Evolutionary conservation across 2,797 vertebrate species (phyloP), one percentile per base, ranked within the genome.

Genomic region (Amblyopsis hoosieri): DNA sequence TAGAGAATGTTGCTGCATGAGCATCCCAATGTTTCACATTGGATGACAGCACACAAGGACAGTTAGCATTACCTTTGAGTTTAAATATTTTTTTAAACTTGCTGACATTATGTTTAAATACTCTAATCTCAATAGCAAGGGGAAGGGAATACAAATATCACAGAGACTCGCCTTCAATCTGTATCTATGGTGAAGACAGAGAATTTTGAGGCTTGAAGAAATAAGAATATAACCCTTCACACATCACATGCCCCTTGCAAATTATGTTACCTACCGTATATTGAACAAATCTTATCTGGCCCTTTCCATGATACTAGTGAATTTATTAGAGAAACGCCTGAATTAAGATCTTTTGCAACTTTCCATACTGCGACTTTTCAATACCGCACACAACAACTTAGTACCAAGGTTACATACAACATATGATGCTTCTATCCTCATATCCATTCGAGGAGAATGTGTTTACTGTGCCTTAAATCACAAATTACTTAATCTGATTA

Each of bases 1-100:
- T 19, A 19, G 19, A 19, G 19, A 19, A 19, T 19, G 19, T 19
- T 19, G 19, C 19, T 19, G 19, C 19, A 23, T 9, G 57, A 48
- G 71, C 31, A 0, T 55, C 64, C 67, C 51, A 57, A 42, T 74
- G 69, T 80, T 81, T 81, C 79, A 73, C 73, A 80, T 85, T 64
- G 64, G 60, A 83, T 69, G 71, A 76, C 66, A 78, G 51, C 60
- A 47, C 66, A 60, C 19, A 29, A 29, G 23, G 23, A 29, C 23
- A 45, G 48, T 60, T 74, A 53, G 52, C 53, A 67, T 67, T 49
- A 46, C 60, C 14, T 6, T 14, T 11, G 0, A 51, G 46, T 59
- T 45, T 55, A 5, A 50, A 56, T 6, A 54, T 62, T n/a, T 59
- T 59, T 29, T 29, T 29, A 29, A 29, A 29, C 46, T 11, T 50